Base-by-base conservation (phyloP, 2,888 invertebrate genomes). In the Cheilosia grossa region DNA sequence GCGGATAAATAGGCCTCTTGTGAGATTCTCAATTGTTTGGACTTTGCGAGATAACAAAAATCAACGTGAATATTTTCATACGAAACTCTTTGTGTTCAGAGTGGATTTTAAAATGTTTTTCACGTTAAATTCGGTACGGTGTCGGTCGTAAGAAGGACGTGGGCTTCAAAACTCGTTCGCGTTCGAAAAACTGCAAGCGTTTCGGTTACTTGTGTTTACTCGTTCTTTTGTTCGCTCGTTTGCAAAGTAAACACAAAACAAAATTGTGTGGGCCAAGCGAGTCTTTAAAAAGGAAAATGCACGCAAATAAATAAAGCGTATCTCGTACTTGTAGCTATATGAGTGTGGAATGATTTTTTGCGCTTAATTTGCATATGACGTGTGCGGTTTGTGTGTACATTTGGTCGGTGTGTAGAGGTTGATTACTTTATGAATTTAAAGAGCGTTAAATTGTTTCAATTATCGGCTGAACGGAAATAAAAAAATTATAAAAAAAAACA, bases 381-480 rank as follows among this genome's bases (percentile, higher is more conserved):
- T 27, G 53, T 27, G 30, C 9, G 6, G 37, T 54, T 30, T 17
- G 17, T 37, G 37, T 59, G 21, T 54, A 33, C 49, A 33, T 33
- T 13, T 66, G 15, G 2, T 2, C 17, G 19, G 5, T 24, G 17
- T 64, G 63, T 67, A 9, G 40, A 51, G 40, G 21, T 30, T 64
- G 40, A 5, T 49, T 21, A 59, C 66, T 75, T 53, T 59, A 70
- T 70, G 74, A 69, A 47, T 77, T 70, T 24, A 82, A 77, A 54
- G 42, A 64, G 70, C 64, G 30, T 42, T 75, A 83, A 80, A 80
- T 83, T 80, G 80, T 74, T 83, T 64, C 83, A 75, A 79, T 80
- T 80, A 74, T 69, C 47, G 47, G 37, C 13, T 27, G 4, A 51
- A 15, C 19, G 21, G 19, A 67, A 72, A 66, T 47, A 21, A 47